Percentiles rank a stretch among this genome's conserved stretches.
phyloP scores from a whole-genome alignment of 1,140 invertebrate genomes.

The Zaprionus ghesquierei region DNA sequence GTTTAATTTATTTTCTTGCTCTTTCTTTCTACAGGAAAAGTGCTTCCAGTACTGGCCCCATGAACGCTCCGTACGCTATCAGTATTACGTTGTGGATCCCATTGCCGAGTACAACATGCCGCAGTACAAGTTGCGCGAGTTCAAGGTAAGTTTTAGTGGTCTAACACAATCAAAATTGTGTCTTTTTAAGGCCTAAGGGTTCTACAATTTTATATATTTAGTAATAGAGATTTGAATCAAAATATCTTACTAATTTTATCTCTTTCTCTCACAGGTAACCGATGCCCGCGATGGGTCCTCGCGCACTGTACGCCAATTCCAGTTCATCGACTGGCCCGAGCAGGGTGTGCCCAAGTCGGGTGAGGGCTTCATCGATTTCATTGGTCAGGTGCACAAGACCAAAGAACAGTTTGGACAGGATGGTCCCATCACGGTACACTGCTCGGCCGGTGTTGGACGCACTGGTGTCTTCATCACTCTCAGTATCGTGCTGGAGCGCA shows the following conservation, averaged over 20 bases:
- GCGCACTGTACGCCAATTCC: slow-evolving; percentile 98
- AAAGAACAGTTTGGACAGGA: slow-evolving; percentile 99
- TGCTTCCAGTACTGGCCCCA: slow-evolving; percentile 99
- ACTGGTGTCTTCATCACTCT: slow-evolving; percentile 99
- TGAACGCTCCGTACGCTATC: slow-evolving; percentile 96
- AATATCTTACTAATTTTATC: not conserved
- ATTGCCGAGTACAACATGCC: slow-evolving; percentile 99
- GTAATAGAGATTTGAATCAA: no score
- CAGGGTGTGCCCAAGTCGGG: slow-evolving; percentile 97
- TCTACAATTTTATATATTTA: no score
- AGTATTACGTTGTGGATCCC: slow-evolving; percentile 98
- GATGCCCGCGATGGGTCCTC: slow-evolving; percentile 97
- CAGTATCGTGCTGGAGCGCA: slow-evolving; percentile 98
- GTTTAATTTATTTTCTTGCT: not conserved
- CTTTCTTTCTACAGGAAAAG: slow-evolving; percentile 89
- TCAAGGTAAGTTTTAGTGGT: slow-evolving; percentile 88
- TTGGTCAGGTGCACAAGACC: slow-evolving; percentile 99
- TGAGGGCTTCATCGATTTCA: slow-evolving; percentile 98
- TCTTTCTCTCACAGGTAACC: slow-evolving; percentile 85
- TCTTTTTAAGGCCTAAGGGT: not conserved
- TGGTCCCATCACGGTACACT: slow-evolving; percentile 99
- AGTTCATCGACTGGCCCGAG: slow-evolving; percentile 99
- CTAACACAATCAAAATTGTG: not conserved
- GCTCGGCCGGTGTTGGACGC: slow-evolving; percentile 97
- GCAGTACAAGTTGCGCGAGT: slow-evolving; percentile 98